Evolutionary conservation across 2,888 invertebrate species (phyloP), one percentile per base, ranked within the genome.

Genomic region (Apamea monoglypha): DNA sequence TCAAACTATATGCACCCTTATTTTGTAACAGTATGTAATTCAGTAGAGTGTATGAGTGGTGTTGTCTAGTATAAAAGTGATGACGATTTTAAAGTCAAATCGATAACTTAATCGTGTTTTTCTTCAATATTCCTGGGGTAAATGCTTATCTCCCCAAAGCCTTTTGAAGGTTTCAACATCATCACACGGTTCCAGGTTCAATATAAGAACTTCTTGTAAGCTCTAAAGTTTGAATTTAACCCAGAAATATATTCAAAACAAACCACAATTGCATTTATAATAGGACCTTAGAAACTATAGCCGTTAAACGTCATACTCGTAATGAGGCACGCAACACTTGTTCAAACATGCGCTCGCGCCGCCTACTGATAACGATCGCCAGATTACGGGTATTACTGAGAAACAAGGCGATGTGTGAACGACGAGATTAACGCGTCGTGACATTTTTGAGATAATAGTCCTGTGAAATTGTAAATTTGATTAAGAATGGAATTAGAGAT

Each of bases 311-410:
- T 74, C 76, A 81, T 53, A n/a, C 67, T 74, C 61, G 32, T 78
- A 81, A 78, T 77, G 66, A 85, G 61, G 53, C 36, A 64, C 12
- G 69, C 77, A 87, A 86, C 89, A 86, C 82, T 89, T 87, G 88
- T 89, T 81, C 76, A 89, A 89, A 89, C 81, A 89, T 69, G 83
- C 87, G 83, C 85, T 14, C 21, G 78, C 85, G 83, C 67, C 81
- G 81, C 80, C 78, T 80, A 74, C 80, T 81, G 89, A 88, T 87
- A 86, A 89, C 81, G 76, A 88, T 85, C 83, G 53, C 72, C n/a
- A 80, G 88, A 85, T 88, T 87, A 88, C 77, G 29, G 74, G 74
- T 80, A 59, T 82, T 88, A 88, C 85, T 25, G 74, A 79, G 88
- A 82, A 84, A 87, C 72, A 76, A 79, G 77, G 78, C 80, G 74